phyloP scores from a whole-genome alignment of 2,888 invertebrate genomes.

The Cephus pygmeus region DNA sequence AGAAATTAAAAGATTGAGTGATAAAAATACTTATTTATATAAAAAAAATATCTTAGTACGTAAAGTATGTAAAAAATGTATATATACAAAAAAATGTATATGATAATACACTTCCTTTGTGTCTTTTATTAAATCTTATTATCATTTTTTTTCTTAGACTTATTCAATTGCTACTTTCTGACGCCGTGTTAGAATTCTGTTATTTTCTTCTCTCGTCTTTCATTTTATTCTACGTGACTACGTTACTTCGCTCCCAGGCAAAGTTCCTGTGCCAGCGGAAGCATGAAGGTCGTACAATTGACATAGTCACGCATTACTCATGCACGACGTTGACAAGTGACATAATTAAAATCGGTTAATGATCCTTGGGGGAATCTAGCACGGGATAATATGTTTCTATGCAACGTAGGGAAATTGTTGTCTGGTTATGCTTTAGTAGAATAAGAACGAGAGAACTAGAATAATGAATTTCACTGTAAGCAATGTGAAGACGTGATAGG shows the following conservation, averaged over 20 bases:
- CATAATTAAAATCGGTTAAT: not conserved
- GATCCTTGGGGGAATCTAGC: not conserved
- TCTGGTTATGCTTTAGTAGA: not conserved
- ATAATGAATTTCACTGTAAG: not conserved
- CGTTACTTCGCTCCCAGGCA: not conserved
- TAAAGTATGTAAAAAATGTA: not conserved
- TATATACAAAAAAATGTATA: not conserved
- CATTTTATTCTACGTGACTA: not conserved
- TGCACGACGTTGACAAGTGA: not conserved
- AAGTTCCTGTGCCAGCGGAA: not conserved
- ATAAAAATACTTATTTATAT: constrained; percentile 14
- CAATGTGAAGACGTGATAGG: too few species aligned
- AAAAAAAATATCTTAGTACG: not conserved
- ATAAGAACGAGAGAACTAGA: not conserved
- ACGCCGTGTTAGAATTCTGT: not conserved
- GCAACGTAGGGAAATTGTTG: not conserved
- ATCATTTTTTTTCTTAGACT: not conserved
- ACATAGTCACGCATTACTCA: not conserved
- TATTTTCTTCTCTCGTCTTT: not conserved
- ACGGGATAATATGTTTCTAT: not conserved
- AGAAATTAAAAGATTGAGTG: constrained; percentile 4
- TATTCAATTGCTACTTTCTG: not conserved
- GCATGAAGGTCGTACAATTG: not conserved
- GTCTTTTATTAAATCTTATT: not conserved
- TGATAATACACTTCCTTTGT: not conserved